Percentiles rank a stretch among this genome's conserved stretches.
Evolutionary conservation across 2,888 invertebrate species (phyloP).

Genomic region (Lomographa bimaculata): DNA sequence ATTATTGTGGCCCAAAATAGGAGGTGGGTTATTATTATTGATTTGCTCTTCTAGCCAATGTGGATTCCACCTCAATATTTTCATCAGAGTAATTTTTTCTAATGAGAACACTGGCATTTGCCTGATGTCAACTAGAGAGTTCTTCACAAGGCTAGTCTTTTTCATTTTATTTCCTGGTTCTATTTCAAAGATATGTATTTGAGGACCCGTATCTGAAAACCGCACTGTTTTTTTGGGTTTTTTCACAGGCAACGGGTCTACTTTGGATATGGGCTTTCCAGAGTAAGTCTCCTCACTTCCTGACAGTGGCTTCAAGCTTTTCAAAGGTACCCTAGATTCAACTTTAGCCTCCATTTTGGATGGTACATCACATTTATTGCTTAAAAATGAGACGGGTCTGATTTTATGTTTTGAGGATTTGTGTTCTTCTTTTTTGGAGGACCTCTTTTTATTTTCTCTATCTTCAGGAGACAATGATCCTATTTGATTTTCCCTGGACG

Average conservation of each 20-base stretch:
- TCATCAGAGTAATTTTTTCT: slow-evolving; percentile 76
- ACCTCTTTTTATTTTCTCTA: slow-evolving; percentile 21
- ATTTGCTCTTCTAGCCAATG: slow-evolving; percentile 85
- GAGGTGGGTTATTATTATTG: slow-evolving; percentile 75
- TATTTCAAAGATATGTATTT: slow-evolving; percentile 59
- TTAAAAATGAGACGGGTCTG: slow-evolving; percentile 9
- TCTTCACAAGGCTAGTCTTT: slow-evolving; percentile 61
- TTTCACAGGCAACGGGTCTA: slow-evolving; percentile 49
- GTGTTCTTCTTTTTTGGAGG: slow-evolving; percentile 11
- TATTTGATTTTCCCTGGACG: slow-evolving; percentile 19
- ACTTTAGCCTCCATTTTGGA: slow-evolving; percentile 31
- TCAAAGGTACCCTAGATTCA: slow-evolving; percentile 44
- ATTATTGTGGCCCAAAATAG: slow-evolving; percentile 75
- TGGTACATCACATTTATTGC: slow-evolving; percentile 16
- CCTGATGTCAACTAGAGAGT: slow-evolving; percentile 48
- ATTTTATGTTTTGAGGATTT: slow-evolving; percentile 23
- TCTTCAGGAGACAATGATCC: slow-evolving; percentile 20
- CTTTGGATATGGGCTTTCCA: slow-evolving; percentile 61
- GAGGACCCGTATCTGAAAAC: slow-evolving; percentile 54
- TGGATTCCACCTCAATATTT: slow-evolving; percentile 86
- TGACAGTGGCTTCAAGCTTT: slow-evolving; percentile 53
- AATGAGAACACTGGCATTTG: slow-evolving; percentile 60
- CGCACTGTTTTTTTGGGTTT: slow-evolving; percentile 59
- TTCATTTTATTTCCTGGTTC: slow-evolving; percentile 68
- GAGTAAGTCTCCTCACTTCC: slow-evolving; percentile 47